Evolutionary conservation across 2,113 vertebrate genomes (phyloP).

Genomic region (Laterallus jamaicensis): DNA sequence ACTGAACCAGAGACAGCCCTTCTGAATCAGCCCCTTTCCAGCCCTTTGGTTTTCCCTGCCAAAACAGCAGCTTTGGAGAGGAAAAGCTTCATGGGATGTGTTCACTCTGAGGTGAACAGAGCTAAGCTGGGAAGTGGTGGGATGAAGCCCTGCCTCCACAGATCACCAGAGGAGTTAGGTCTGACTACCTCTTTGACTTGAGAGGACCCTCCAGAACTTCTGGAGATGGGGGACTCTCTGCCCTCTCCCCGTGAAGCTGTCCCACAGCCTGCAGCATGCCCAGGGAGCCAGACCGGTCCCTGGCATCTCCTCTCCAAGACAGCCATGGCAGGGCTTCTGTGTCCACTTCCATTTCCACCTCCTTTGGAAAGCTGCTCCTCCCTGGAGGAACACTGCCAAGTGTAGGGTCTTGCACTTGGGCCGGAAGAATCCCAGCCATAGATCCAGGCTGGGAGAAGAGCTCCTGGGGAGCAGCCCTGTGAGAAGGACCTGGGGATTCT

Average conservation of each 20-base stretch:
- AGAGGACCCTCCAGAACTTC: background rate
- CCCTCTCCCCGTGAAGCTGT: background rate
- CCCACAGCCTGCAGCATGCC: background rate
- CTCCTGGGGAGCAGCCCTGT: too few relatives aligned
- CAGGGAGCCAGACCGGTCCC: background rate
- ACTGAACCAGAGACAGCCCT: background rate
- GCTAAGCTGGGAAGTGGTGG: background rate
- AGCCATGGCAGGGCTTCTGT: fast-evolving
- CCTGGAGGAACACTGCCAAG: background rate
- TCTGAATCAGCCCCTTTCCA: background rate
- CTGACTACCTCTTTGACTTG: background rate
- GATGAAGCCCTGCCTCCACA: background rate
- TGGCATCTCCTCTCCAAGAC: background rate
- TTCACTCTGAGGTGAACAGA: background rate
- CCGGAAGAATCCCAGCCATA: too few relatives aligned
- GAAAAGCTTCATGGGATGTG: background rate
- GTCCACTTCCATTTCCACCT: background rate
- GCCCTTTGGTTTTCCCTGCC: background rate
- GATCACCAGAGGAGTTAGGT: background rate
- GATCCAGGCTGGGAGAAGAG: too few relatives aligned
- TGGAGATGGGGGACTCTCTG: background rate
- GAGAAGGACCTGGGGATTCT: too few relatives aligned
- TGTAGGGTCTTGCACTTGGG: too few relatives aligned
- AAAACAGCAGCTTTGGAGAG: background rate
- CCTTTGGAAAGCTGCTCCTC: background rate